These are phyloP conservation scores for Ptyas mucosa DNA, from an alignment of 2,113 vertebrate species.

Conservation along the genomic window DNA sequence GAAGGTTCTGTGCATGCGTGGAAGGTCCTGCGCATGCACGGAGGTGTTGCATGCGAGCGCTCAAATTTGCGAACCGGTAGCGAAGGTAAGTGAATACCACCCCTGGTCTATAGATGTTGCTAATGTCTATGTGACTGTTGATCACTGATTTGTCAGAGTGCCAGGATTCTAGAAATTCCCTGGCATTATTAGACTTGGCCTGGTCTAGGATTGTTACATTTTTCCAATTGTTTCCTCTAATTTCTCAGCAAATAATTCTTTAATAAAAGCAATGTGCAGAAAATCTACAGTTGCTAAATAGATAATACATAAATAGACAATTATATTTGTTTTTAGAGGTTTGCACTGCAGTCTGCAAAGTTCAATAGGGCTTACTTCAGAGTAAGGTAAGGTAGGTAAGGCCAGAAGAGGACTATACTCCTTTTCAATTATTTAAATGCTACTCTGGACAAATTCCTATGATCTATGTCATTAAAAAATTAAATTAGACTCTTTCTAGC, in stretches of 20 bases:
- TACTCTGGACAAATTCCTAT: background rate
- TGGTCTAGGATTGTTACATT: no score
- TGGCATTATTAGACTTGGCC: no score
- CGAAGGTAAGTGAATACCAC: no score
- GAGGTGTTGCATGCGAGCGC: no score
- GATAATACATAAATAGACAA: background rate
- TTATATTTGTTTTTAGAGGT: background rate
- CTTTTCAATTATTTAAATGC: background rate
- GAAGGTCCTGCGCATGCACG: no score
- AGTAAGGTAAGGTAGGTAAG: no score
- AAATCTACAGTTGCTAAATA: background rate
- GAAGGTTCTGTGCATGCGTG: no score
- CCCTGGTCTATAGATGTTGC: no score
- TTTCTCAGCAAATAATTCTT: background rate
- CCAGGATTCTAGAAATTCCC: no score
- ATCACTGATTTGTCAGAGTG: no score
- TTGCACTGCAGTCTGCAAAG: background rate
- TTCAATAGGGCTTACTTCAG: background rate
- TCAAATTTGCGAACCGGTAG: no score
- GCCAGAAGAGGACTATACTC: background rate
- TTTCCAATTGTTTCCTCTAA: background rate
- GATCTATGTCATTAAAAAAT: background rate
- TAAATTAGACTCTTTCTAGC: fast-evolving
- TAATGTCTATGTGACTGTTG: no score
- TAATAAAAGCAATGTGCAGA: background rate